Base-by-base conservation (phyloP, 2,113 vertebrate species). In the Alces alces region DNA sequence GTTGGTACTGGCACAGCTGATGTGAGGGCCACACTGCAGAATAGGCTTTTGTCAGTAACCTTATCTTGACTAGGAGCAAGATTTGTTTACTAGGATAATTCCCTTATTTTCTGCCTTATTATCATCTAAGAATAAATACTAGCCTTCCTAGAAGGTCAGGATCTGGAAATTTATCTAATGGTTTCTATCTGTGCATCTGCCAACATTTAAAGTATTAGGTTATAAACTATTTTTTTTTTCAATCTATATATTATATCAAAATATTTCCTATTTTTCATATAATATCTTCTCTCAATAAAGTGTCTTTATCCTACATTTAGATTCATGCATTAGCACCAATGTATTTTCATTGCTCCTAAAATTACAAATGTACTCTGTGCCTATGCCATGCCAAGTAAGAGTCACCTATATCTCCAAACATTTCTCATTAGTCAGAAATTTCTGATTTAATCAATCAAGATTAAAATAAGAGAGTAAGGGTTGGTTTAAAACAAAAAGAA, bases 41-140 rank as follows among this genome's bases (percentile, higher is more conserved):
- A 89, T 36, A 95, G 33, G 43, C 47, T 78, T 94, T 95, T 96
- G 60, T 23, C 52, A 87, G 6, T 66, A 61, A 78, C 50, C 11
- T 83, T 83, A 83, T 54, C 79, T 83, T 54, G 95, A 23, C 60
- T 45, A 5, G 89, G 76, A 85, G 21, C 87, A 70, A 23, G 0
- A 95, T 92, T 93, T 97, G 17, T 93, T 98, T 97, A 92, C 96
- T 27, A 96, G 25, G 94, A 94, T 64, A 45, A 61, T 43, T 27
- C 70, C 93, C 66, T 43, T 94, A 91, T 97, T 96, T 98, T 54
- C 83, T 95, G 23, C 15, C 94, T 98, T 97, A 96, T 61, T 95
- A 97, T 93, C 60, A 95, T 61, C 33, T 55, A 88, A 78, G 19
- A 70, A 94, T 96, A 97, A 98, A 96, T 58, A 96, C 66, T 70